phyloP scores from a whole-genome alignment of 2,888 invertebrate species.

The Coenonympha glycerion region DNA sequence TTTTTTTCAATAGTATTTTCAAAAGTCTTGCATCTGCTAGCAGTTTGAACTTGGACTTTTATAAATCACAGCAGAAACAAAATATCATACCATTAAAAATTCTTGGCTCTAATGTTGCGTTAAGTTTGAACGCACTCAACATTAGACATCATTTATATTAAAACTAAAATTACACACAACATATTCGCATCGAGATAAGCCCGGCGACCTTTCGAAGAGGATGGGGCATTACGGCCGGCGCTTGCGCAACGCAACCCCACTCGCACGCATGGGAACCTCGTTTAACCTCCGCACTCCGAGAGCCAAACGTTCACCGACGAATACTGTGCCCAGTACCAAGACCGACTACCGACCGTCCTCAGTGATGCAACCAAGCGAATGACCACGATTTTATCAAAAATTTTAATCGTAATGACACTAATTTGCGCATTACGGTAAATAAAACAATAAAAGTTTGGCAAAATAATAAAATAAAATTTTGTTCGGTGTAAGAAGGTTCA shows the following conservation, averaged over 20 bases:
- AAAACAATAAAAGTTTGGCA: too few relatives aligned
- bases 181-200: conserved; percentile 26
- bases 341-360: conserved; percentile 22
- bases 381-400: conserved; percentile 22
- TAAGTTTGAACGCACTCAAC: too few relatives aligned
- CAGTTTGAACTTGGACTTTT: too few relatives aligned
- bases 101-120: too few relatives aligned
- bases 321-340: too few relatives aligned
- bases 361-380: conserved; percentile 28
- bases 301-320: conserved; percentile 35
- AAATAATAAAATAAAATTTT: too few relatives aligned
- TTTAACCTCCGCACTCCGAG: conserved; percentile 35
- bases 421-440: too few relatives aligned
- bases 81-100: too few relatives aligned
- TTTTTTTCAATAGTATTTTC: too few relatives aligned
- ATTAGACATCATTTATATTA: background rate
- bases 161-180: conserved; percentile 13
- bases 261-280: conserved; percentile 42
- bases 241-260: conserved; percentile 45
- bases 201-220: conserved; percentile 62
- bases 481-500: too few relatives aligned
- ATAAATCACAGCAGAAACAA: too few relatives aligned
- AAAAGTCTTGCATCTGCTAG: too few relatives aligned
- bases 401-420: background rate
- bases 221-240: conserved; percentile 49